Evolutionary conservation across 2,797 vertebrate species (phyloP).

Genomic region (Dromococcyx pavoninus): DNA sequence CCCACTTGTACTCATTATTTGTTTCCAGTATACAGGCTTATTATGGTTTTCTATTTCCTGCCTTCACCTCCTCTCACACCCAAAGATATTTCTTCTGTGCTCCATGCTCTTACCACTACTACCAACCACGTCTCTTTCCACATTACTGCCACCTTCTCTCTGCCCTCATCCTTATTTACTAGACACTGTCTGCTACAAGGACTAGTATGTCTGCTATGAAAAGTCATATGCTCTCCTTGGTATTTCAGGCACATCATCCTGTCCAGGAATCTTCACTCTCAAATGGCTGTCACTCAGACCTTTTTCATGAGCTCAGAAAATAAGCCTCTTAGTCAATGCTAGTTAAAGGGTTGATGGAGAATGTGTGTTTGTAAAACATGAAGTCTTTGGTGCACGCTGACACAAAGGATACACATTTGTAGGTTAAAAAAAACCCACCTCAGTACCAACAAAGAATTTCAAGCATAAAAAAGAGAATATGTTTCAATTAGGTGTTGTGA

Average conservation of each 20-base stretch:
- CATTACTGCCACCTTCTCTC: neutral
- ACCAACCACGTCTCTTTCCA: neutral
- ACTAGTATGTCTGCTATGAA: neutral
- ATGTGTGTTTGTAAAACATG: neutral
- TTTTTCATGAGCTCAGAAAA: neutral
- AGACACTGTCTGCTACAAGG: neutral
- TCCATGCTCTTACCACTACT: neutral
- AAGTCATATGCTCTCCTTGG: neutral
- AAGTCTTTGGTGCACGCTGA: neutral
- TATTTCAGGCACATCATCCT: neutral
- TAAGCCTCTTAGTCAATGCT: neutral
- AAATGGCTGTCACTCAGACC: neutral
- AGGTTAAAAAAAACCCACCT: neutral
- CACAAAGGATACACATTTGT: neutral
- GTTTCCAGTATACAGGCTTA: neutral
- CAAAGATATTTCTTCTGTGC: neutral
- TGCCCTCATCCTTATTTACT: neutral
- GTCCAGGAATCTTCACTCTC: neutral
- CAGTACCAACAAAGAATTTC: neutral
- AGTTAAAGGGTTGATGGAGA: neutral
- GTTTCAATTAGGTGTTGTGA: neutral
- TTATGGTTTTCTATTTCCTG: neutral
- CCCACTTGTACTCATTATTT: neutral
- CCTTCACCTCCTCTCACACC: neutral
- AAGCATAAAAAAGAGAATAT: neutral